Evolutionary conservation across 2,888 invertebrate genomes (phyloP).

Genomic region (Cantharis rufa): DNA sequence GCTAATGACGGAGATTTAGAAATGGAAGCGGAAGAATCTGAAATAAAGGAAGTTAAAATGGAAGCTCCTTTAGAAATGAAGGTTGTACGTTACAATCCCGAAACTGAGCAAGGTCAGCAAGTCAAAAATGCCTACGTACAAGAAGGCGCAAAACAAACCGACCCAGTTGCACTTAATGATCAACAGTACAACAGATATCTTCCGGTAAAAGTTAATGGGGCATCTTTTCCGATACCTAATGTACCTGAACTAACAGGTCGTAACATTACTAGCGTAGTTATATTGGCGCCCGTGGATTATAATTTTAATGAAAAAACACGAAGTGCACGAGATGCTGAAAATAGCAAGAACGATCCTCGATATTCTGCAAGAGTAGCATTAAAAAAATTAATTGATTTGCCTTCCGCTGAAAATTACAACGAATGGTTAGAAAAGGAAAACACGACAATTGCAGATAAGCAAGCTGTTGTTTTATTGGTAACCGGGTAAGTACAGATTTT

Average conservation of each 20-base stretch:
- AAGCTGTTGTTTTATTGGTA: slow-evolving; percentile 81
- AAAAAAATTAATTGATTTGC: slow-evolving; percentile 75
- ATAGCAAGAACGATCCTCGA: slow-evolving; percentile 40
- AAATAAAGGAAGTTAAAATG: slow-evolving; percentile 54
- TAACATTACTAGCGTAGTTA: slow-evolving; percentile 83
- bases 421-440: slow-evolving; percentile 81
- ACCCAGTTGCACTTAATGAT: slow-evolving; percentile 74
- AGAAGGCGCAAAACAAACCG: slow-evolving; percentile 72
- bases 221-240: slow-evolving; percentile 83
- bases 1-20: slow-evolving; percentile 57
- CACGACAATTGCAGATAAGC: slow-evolving; percentile 72
- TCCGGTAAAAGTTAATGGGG: slow-evolving; percentile 82
- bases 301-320: slow-evolving; percentile 60
- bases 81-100: slow-evolving; percentile 80
- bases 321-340: slow-evolving; percentile 55
- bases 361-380: slow-evolving; percentile 65
- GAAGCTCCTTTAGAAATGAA: slow-evolving; percentile 76
- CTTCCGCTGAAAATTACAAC: slow-evolving; percentile 76
- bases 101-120: slow-evolving; percentile 71
- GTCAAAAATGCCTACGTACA: slow-evolving; percentile 74
- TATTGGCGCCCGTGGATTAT: slow-evolving; percentile 81
- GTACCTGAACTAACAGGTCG: slow-evolving; percentile 74
- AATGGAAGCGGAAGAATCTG: slow-evolving; percentile 64
- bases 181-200: slow-evolving; percentile 82
- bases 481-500: slow-evolving; percentile 66